A percentile compares a stretch with the other conserved stretches of the same genome.
phyloP scores from a whole-genome alignment of 2,888 invertebrate genomes.

The Chrysina gloriosa region DNA sequence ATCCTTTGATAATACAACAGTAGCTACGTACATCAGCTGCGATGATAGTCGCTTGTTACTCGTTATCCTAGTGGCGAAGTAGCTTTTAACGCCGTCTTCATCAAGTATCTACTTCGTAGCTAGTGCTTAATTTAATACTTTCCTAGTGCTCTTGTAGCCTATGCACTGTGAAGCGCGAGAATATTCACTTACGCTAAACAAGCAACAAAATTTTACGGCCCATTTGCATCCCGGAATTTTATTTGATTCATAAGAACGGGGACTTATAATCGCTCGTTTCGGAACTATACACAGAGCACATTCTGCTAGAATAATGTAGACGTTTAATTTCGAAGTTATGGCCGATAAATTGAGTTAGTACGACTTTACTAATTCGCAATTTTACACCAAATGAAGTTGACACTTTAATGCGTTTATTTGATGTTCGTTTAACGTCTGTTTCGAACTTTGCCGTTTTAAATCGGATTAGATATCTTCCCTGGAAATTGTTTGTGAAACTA shows the following conservation, averaged over 20 bases:
- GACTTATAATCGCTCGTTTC: too few species aligned
- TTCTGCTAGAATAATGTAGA: too few species aligned
- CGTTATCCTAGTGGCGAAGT: background rate
- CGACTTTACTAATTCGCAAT: background rate
- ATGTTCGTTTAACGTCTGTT: background rate
- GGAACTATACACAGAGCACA: too few species aligned
- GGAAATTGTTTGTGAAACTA: too few species aligned
- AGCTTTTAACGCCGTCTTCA: background rate
- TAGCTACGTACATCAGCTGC: background rate
- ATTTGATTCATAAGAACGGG: too few species aligned
- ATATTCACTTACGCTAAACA: too few species aligned
- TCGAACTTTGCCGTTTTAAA: background rate
- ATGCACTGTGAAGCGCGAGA: too few species aligned
- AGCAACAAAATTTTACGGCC: too few species aligned
- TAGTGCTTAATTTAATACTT: background rate
- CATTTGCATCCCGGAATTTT: too few species aligned
- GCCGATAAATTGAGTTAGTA: background rate
- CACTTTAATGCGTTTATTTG: background rate
- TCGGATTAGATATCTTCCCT: too few species aligned
- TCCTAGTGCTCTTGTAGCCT: too few species aligned
- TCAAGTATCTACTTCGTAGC: background rate
- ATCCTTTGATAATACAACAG: constrained; percentile 27
- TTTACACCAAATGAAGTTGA: background rate
- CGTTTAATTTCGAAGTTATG: background rate
- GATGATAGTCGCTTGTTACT: background rate